Evolutionary conservation across 2,113 vertebrate genomes (phyloP).

Genomic region (Pluvialis apricaria): DNA sequence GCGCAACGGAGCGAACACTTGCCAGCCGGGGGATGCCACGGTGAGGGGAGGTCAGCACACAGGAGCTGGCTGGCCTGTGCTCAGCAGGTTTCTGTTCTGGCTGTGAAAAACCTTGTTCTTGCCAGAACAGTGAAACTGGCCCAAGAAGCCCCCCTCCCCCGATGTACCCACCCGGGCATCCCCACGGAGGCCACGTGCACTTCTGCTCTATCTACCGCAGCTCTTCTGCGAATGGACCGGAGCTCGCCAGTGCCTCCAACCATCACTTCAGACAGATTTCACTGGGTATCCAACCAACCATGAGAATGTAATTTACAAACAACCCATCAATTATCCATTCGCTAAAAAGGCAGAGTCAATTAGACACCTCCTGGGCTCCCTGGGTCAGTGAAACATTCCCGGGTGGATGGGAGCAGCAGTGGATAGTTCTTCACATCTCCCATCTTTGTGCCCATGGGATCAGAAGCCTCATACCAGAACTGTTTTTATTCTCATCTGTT

Average conservation of each 20-base stretch:
- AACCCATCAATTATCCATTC: background rate
- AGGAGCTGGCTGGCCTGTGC: background rate
- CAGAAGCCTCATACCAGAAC: background rate
- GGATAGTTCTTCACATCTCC: background rate
- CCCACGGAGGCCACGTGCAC: background rate
- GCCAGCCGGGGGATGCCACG: background rate
- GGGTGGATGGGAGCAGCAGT: background rate
- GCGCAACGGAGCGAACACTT: background rate
- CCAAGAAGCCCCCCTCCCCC: background rate
- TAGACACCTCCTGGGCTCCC: background rate
- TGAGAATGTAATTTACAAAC: background rate
- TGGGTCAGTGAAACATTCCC: background rate
- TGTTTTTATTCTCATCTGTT: background rate
- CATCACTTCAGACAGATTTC: background rate
- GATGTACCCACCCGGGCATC: fast-evolving
- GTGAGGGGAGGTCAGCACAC: background rate
- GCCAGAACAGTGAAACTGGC: background rate
- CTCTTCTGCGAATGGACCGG: background rate
- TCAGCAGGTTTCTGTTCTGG: background rate
- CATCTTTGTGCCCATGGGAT: background rate
- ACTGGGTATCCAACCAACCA: background rate
- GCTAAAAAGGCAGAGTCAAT: background rate
- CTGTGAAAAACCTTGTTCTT: background rate
- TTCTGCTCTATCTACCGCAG: background rate
- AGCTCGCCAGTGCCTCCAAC: background rate